Base-by-base conservation (phyloP, 1,140 invertebrate genomes). In the Diachasmimorpha longicaudata region DNA sequence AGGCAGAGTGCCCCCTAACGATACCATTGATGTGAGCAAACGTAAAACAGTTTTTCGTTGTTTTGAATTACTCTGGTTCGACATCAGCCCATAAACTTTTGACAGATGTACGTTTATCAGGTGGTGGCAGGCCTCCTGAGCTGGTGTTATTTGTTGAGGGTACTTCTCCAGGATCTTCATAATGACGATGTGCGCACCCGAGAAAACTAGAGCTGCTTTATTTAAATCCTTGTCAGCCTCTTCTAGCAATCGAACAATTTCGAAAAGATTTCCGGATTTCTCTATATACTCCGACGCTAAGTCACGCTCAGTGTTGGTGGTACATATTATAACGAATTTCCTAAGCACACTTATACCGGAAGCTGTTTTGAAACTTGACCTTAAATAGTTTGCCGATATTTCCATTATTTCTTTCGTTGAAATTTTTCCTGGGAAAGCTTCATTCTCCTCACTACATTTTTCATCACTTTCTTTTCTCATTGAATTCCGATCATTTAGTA, bases 21-120 rank as follows among this genome's bases (percentile, higher is more conserved):
- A 92, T 0, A 93, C 93, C 79, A 95, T 92, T 0, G 92, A 91
- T 6, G 93, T 91, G 0, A 95, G 82, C 16, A 95, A 83, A 80
- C 92, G 92, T 6, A 95, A 85, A 2, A 92, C 89, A 2, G 90
- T 87, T 83, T 91, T 92, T 9, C 92, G 89, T 76, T 94, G 91
- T 9, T 91, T 91, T 0, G 90, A 85, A 67, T 90, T 91, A 4
- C 91, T 91, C 68, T 93, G 92, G 76, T 89, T 87, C 70, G 91
- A 91, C 3, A 95, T 85, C 90, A 94, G 91, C 46, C 91, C 91
- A 77, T 94, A 92, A 3, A 95, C 82, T 3, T 91, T 87, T 6
- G 89, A 86, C 74, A 93, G 89, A 80, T 94, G 91, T 9, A 89
- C 91, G 76, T 93, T 94, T 0, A 95, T 84, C 66, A 95, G 91